Conservation (phyloP, 1,140 invertebrate species). For the Geopemphigus sp. region DNA sequence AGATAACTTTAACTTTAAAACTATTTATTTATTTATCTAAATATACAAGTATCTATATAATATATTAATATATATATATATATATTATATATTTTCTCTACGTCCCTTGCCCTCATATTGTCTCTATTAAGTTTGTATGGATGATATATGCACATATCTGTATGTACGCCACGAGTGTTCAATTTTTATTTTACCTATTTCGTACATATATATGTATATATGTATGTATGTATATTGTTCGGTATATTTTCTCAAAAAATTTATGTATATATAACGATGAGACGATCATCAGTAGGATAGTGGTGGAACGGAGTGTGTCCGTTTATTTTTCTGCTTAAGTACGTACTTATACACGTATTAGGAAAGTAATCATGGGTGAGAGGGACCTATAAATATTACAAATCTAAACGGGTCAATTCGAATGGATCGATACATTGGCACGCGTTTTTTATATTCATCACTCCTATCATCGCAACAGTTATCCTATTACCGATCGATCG, state of each 20-base stretch:
- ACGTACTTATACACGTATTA: no score
- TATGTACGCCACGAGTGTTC: conserved; percentile 42
- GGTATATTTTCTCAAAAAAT: background rate
- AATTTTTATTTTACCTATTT: conserved; percentile 34
- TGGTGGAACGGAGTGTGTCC: background rate
- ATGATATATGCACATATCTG: background rate
- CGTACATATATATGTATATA: no score
- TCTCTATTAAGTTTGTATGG: background rate
- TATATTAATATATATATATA: no score
- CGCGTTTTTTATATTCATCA: no score
- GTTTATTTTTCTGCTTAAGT: no score
- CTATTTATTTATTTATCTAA: conserved; percentile 14
- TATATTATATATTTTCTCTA: background rate
- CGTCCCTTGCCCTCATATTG: background rate
- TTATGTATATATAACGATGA: background rate
- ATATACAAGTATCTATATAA: background rate
- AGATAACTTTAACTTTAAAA: background rate
- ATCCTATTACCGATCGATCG: no score
- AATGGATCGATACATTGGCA: no score
- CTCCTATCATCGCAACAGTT: no score
- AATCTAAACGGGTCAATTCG: no score
- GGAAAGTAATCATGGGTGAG: no score
- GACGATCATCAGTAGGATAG: background rate
- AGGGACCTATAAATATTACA: no score
- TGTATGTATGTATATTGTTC: conserved; percentile 6